Base-by-base conservation (phyloP, 2,113 vertebrate species). In the Alectura lathami region DNA sequence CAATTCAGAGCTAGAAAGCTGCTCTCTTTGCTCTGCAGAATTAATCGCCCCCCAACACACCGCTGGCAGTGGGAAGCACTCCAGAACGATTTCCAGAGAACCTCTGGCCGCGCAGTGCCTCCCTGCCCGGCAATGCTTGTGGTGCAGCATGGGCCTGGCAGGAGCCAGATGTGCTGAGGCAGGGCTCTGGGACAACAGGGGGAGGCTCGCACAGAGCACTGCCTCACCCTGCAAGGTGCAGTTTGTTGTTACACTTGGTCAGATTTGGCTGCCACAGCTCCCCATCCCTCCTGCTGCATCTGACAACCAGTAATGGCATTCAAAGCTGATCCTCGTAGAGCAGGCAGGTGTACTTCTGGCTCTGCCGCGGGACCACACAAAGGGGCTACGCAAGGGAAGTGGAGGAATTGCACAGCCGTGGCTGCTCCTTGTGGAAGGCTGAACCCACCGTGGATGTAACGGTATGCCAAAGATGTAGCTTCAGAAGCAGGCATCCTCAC, bases 221-320 rank as follows among this genome's bases (percentile, higher is more conserved):
- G 20, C 60, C 7, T 0, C 38, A 67, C 27, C 12, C 27, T 1
- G 17, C 1, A 5, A 30, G 36, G 32, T 8, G 7, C 11, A 22
- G 27, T 22, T 24, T 23, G 13, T 22, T 51, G 4, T 14, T 23
- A n/a, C 0, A 5, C 43, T 34, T 8, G 17, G 10, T 29, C 9
- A 36, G 36, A 32, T 27, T 16, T 4, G 2, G 20, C 21, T 32
- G 18, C 29, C 34, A 20, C 9, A 17, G 9, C 17, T 29, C 38
- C 27, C 38, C 60, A 34, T 38, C 17, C 60, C 12, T 40, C 38
- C 43, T 34, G 43, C 45, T 10, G 21, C 40, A 70, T 56, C 17
- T 3, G 5, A 11, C n/a, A n/a, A n/a, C n/a, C n/a, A n/a, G n/a
- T n/a, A n/a, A n/a, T n/a, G n/a, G n/a, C n/a, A 50, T 56, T 16